These are phyloP conservation scores for Vulpes lagopus DNA, from an alignment of 2,113 vertebrate genomes.

Conservation along the genomic window DNA sequence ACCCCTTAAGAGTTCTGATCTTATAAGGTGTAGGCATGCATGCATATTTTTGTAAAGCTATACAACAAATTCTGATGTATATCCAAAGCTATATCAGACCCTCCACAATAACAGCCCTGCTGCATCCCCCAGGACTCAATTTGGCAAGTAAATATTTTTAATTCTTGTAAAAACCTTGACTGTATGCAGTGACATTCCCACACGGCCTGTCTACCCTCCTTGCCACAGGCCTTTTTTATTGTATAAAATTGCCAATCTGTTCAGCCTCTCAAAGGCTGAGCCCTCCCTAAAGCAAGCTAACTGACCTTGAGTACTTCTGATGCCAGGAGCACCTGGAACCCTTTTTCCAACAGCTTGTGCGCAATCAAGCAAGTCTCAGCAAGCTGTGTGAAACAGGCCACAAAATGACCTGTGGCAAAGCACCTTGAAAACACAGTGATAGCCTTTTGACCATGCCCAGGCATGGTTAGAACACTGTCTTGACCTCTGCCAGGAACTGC, in stretches of 20 bases:
- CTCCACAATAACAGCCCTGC: neutral
- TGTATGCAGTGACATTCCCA: neutral
- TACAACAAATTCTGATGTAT: neutral
- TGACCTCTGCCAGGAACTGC: neutral
- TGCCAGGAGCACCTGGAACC: slow-evolving; percentile 37
- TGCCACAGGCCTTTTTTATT: neutral
- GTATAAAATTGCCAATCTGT: neutral
- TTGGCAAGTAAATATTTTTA: slow-evolving; percentile 33
- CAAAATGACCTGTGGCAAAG: slow-evolving; percentile 13
- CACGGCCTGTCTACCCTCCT: neutral
- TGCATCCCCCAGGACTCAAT: neutral
- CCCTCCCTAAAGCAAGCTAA: neutral
- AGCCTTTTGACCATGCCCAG: neutral
- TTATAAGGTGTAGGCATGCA: neutral
- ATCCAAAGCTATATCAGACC: neutral
- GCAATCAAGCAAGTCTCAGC: slow-evolving; percentile 42
- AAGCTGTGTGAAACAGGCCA: neutral
- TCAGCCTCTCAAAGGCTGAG: neutral
- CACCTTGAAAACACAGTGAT: neutral
- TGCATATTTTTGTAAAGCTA: neutral
- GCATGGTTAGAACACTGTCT: neutral
- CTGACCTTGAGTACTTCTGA: neutral
- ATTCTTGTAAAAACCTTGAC: slow-evolving; percentile 44
- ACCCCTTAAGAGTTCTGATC: neutral
- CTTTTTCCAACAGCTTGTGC: slow-evolving; percentile 62